These are phyloP conservation scores for Muscina levida DNA, from an alignment of 2,888 invertebrate genomes.

Conservation along the genomic window DNA sequence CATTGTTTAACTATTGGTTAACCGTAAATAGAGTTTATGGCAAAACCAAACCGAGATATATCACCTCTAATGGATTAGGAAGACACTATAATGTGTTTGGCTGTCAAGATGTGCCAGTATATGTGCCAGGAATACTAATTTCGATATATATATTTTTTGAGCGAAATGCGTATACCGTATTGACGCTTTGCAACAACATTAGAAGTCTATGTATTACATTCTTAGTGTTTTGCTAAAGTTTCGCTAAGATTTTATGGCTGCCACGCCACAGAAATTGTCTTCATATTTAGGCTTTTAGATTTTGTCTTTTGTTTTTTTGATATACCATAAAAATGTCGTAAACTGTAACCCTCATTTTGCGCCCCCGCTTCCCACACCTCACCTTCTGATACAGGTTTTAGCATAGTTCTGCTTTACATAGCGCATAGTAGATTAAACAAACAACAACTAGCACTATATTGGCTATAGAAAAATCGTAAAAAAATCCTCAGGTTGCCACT, in stretches of 20 bases:
- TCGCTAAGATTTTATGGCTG: not conserved
- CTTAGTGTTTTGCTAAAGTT: not conserved
- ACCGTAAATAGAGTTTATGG: conserved; percentile 67
- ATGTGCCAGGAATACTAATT: conserved; percentile 12
- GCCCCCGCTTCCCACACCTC: not conserved
- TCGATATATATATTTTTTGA: no score
- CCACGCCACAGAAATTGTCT: no score
- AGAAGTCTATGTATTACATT: no score
- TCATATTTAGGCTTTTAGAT: conserved; percentile 50
- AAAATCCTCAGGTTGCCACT: conserved; percentile 43
- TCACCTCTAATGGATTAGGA: conserved; percentile 20
- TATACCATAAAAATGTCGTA: conserved; percentile 63
- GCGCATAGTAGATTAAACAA: conserved; percentile 49
- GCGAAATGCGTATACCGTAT: no score
- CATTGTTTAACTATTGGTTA: conserved; percentile 67
- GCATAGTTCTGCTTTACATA: not conserved
- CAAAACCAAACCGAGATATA: not conserved
- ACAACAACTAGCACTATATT: conserved; percentile 43
- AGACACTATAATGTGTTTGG: no score
- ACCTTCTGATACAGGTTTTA: not conserved
- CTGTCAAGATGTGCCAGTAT: no score
- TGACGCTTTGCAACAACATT: no score
- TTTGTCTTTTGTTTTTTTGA: conserved; percentile 48
- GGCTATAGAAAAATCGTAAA: conserved; percentile 65
- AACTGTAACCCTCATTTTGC: conserved; percentile 47